Conservation (phyloP, 2,888 invertebrate species). For the Ophonus ardosiacus region DNA sequence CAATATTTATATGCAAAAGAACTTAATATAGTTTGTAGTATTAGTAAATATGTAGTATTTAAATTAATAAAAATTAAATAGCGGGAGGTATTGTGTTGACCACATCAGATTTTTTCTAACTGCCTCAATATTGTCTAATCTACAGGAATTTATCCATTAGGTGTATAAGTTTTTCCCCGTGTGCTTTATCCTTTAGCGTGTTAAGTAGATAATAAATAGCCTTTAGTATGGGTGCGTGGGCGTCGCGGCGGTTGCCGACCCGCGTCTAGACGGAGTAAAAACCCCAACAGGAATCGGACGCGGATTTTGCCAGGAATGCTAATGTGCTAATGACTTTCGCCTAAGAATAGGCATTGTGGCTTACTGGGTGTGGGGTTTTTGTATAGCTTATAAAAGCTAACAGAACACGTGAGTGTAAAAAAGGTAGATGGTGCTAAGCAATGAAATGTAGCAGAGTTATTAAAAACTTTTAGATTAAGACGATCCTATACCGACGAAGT, state of each 20-base stretch:
- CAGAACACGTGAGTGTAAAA: neutral
- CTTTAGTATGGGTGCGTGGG: neutral
- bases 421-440: neutral
- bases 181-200: conserved; percentile 12
- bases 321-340: neutral
- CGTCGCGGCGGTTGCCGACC: conserved; percentile 26
- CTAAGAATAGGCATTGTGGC: neutral
- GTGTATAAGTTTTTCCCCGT: conserved; percentile 6
- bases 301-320: neutral
- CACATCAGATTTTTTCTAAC: neutral
- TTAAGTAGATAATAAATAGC: conserved; percentile 50
- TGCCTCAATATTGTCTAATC: too few relatives aligned
- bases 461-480: too few relatives aligned
- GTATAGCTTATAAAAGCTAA: neutral
- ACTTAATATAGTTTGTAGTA: too few relatives aligned
- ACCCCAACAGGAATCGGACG: conserved; percentile 4
- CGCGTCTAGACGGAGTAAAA: conserved; percentile 40
- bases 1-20: too few relatives aligned
- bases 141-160: neutral
- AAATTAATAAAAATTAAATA: too few relatives aligned
- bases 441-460: too few relatives aligned
- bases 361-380: neutral
- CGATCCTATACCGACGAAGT: too few relatives aligned
- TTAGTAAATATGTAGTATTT: too few relatives aligned
- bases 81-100: too few relatives aligned